A percentile compares a stretch with the other conserved stretches of the same genome.
Evolutionary conservation across 2,888 invertebrate species (phyloP).

Genomic region (Minunthozetes semirufus): DNA sequence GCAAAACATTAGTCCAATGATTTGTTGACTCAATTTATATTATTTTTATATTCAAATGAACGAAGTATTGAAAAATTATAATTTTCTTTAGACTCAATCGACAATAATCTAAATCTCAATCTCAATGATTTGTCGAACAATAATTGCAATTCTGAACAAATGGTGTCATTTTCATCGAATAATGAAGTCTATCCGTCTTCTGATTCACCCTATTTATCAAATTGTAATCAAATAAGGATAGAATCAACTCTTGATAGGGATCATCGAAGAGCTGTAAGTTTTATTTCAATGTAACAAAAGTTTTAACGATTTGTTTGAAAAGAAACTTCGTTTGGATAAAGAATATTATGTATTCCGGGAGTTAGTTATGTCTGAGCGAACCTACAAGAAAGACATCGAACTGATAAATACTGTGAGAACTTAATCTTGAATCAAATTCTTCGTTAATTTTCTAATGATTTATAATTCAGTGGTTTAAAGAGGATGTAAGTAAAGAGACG

Average conservation of each 20-base stretch:
- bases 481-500: conserved; percentile 60
- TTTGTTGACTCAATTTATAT: too few relatives aligned
- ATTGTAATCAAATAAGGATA: background rate
- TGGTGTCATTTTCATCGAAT: background rate
- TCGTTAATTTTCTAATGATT: conserved; percentile 19
- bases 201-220: background rate
- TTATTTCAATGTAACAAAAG: background rate
- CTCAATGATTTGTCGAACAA: conserved; percentile 19
- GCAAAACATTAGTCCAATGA: too few relatives aligned
- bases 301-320: conserved; percentile 27
- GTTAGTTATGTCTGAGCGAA: conserved; percentile 88
- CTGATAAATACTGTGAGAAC: conserved; percentile 77
- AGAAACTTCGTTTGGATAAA: conserved; percentile 41
- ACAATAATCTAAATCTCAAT: background rate
- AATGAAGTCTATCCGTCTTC: background rate
- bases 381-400: conserved; percentile 88
- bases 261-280: conserved; percentile 33
- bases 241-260: conserved; percentile 27
- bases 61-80: background rate
- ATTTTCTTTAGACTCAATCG: background rate
- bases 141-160: background rate
- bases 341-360: conserved; percentile 52
- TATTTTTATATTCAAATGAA: too few relatives aligned
- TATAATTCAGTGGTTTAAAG: conserved; percentile 65
- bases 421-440: background rate